phyloP scores from a whole-genome alignment of 1,140 invertebrate genomes.

The Leptonema lineaticorne region DNA sequence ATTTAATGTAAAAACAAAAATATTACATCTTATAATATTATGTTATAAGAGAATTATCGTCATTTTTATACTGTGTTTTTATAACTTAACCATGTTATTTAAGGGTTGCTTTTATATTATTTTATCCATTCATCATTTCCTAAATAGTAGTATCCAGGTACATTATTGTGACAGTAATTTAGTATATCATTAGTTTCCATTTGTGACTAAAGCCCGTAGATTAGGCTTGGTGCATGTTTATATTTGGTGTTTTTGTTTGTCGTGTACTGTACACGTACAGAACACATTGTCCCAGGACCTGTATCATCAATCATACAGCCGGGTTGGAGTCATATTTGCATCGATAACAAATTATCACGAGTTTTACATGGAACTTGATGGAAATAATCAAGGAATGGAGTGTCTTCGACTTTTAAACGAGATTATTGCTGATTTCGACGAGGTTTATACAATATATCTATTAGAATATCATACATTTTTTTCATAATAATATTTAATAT shows the following conservation, averaged over 20 bases:
- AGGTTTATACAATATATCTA: slow-evolving; percentile 58
- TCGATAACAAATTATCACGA: slow-evolving; percentile 96
- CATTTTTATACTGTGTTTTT: too few relatives aligned
- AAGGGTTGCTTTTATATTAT: too few relatives aligned
- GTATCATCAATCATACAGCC: slow-evolving; percentile 90
- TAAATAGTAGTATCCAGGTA: not conserved
- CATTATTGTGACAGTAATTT: too few relatives aligned
- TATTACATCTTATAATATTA: too few relatives aligned
- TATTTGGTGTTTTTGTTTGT: slow-evolving; percentile 40
- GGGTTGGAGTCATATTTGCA: slow-evolving; percentile 90
- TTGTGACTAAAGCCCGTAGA: slow-evolving; percentile 41
- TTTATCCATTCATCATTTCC: too few relatives aligned
- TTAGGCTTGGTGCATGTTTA: slow-evolving; percentile 43
- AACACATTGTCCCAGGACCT: slow-evolving; percentile 69
- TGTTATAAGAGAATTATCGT: too few relatives aligned
- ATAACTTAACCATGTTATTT: too few relatives aligned
- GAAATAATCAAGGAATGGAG: slow-evolving; percentile 90
- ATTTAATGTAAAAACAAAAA: too few relatives aligned
- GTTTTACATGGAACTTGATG: slow-evolving; percentile 93
- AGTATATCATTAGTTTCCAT: slow-evolving; percentile 31
- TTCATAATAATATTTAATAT: not conserved
- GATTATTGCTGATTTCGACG: slow-evolving; percentile 94
- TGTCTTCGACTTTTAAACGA: slow-evolving; percentile 69
- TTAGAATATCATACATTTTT: not conserved
- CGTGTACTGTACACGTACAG: slow-evolving; percentile 40